phyloP scores from a whole-genome alignment of 2,797 vertebrate species.

The Acanthis flammea region DNA sequence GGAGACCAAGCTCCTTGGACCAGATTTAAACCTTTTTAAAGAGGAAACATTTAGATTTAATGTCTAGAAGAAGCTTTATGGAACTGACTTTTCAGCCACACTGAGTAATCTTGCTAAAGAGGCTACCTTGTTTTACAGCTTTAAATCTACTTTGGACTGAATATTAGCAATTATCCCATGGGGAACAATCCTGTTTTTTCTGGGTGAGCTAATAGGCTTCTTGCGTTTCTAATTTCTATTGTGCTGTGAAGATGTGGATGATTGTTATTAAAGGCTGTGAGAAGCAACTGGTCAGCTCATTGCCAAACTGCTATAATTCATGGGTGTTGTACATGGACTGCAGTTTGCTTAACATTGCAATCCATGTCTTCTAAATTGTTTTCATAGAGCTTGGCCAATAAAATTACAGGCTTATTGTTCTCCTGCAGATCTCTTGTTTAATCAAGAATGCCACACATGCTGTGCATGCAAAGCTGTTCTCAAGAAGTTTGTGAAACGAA shows the following conservation, averaged over 20 bases:
- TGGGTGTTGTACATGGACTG: neutral
- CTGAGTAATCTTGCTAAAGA: neutral
- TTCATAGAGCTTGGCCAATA: conserved; percentile 52
- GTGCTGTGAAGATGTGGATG: neutral
- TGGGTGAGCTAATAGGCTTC: conserved; percentile 23
- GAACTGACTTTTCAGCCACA: neutral
- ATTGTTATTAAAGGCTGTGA: conserved; percentile 29
- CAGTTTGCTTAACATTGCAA: conserved; percentile 52
- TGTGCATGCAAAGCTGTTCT: neutral
- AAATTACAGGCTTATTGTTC: conserved; percentile 63
- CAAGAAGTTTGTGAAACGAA: conserved; percentile 15
- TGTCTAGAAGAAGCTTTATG: neutral
- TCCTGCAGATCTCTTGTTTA: conserved; percentile 15
- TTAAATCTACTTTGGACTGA: conserved; percentile 21
- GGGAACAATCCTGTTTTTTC: conserved; percentile 29
- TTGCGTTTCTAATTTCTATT: conserved; percentile 36
- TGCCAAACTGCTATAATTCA: conserved; percentile 52
- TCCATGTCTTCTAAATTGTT: conserved; percentile 42
- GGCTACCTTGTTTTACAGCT: neutral
- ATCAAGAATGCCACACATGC: conserved; percentile 14
- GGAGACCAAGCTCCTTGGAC: neutral
- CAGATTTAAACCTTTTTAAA: neutral
- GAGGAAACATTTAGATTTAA: neutral
- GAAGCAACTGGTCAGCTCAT: conserved; percentile 48
- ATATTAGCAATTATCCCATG: neutral